These are phyloP conservation scores for Bombycilla garrulus DNA, from an alignment of 2,113 vertebrate species.

Conservation along the genomic window DNA sequence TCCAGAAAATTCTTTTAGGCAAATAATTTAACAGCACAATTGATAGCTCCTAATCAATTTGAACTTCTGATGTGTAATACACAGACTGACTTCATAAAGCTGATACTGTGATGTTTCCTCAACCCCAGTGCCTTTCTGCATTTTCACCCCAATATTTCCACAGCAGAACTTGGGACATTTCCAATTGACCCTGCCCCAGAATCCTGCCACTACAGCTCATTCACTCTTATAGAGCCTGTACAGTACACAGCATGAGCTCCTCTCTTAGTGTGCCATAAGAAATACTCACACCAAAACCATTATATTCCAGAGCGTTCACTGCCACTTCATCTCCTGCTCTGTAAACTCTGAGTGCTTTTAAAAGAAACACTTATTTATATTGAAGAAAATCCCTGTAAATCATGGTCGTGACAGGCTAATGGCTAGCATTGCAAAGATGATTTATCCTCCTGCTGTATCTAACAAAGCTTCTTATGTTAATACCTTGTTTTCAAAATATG, in stretches of 20 bases:
- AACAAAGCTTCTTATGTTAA: constrained; percentile 37
- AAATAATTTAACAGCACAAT: background rate
- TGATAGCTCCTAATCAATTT: background rate
- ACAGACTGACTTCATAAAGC: background rate
- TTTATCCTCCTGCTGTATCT: constrained; percentile 16
- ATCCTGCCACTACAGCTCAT: background rate
- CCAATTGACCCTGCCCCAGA: background rate
- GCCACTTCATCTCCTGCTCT: constrained; percentile 1
- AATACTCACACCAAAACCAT: background rate
- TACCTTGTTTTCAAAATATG: constrained; percentile 10
- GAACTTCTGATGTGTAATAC: background rate
- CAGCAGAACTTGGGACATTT: background rate
- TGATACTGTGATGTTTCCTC: background rate
- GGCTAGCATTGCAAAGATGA: background rate
- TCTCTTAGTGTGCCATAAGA: background rate
- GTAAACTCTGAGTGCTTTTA: constrained; percentile 24
- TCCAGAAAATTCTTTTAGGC: background rate
- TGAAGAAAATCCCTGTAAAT: constrained; percentile 33
- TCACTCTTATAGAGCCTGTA: background rate
- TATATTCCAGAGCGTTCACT: background rate
- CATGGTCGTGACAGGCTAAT: background rate
- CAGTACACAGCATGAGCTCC: background rate
- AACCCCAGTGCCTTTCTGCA: background rate
- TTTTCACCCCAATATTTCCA: background rate
- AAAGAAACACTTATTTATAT: constrained; percentile 33